phyloP scores from a whole-genome alignment of 2,113 vertebrate species.

The human region DNA sequence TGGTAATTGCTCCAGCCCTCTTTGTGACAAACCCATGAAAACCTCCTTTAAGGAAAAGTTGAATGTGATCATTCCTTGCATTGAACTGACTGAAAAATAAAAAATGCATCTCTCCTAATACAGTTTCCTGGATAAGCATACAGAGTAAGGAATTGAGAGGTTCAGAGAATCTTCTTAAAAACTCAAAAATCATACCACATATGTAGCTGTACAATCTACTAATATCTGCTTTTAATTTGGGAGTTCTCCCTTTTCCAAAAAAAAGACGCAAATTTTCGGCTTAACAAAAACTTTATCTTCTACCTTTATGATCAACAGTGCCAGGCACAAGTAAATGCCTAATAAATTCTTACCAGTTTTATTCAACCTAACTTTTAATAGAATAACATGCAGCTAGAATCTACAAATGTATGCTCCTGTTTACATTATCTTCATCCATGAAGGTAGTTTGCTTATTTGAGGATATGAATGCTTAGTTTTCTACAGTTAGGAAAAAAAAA shows the following conservation, averaged over 20 bases:
- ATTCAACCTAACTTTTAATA: background rate
- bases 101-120: background rate
- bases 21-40: background rate
- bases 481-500: background rate
- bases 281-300: constrained; percentile 13
- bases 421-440: background rate
- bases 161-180: background rate
- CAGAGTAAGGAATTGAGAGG: background rate
- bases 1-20: background rate
- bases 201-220: background rate
- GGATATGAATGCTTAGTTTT: background rate
- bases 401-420: background rate
- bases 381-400: background rate
- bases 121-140: background rate
- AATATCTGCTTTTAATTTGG: background rate
- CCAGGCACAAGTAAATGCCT: background rate
- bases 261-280: background rate
- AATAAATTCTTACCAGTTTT: background rate
- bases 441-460: background rate
- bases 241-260: background rate
- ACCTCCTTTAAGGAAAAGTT: background rate
- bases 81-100: background rate
- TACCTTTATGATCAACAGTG: background rate
- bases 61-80: background rate
- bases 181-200: background rate